Conservation (phyloP, 2,113 vertebrate genomes). For the Zosterops hypoxanthus region DNA sequence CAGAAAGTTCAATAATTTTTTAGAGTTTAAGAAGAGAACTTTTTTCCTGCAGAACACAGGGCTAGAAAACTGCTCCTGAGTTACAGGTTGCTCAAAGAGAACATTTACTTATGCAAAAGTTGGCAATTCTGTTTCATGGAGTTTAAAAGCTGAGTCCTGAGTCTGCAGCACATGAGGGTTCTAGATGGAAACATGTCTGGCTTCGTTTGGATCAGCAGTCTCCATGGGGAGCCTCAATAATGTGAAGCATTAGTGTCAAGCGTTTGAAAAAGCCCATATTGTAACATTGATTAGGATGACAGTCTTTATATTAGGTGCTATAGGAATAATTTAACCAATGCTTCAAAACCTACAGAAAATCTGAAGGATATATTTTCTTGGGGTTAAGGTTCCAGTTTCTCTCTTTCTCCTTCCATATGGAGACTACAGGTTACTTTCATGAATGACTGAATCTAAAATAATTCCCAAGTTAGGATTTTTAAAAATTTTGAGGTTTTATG, state of each 20-base stretch:
- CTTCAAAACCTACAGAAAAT: neutral
- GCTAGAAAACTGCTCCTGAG: neutral
- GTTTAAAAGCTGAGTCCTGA: neutral
- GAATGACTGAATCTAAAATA: neutral
- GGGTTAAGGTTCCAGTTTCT: neutral
- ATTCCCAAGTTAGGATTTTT: neutral
- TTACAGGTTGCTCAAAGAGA: neutral
- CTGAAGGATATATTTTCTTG: neutral
- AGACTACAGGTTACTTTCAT: neutral
- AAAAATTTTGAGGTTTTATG: neutral
- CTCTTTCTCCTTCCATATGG: neutral
- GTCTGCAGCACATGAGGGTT: neutral
- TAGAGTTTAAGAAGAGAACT: neutral
- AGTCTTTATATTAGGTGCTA: neutral
- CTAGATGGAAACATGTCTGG: neutral
- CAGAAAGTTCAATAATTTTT: neutral
- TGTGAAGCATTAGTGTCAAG: neutral
- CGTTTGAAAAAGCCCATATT: neutral
- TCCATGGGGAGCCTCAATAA: neutral
- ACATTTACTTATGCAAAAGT: neutral
- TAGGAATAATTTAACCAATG: neutral
- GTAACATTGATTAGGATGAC: neutral
- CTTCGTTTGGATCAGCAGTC: neutral
- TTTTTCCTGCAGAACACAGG: neutral
- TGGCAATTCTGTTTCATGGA: neutral